Evolutionary conservation across 2,888 invertebrate genomes (phyloP).

Genomic region (Cryptophagus acutangulus): DNA sequence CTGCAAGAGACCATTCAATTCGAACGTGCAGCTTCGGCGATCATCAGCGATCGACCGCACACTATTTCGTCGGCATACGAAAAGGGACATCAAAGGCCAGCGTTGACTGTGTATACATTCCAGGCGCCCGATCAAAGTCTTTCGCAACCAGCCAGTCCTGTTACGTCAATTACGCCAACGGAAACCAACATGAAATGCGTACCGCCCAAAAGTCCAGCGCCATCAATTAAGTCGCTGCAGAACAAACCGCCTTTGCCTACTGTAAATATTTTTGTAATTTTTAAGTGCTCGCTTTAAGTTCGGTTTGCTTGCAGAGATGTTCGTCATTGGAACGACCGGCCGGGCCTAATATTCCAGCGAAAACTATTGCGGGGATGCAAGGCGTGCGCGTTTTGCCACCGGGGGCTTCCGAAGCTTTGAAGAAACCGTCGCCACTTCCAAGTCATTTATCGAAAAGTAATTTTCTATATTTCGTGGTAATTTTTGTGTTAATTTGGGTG

Average conservation of each 20-base stretch:
- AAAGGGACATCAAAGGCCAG: constrained; percentile 76
- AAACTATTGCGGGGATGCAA: constrained; percentile 46
- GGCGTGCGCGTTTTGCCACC: constrained; percentile 46
- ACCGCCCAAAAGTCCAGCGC: constrained; percentile 47
- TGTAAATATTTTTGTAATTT: constrained; percentile 43
- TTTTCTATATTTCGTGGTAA: too few species aligned
- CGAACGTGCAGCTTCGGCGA: constrained; percentile 66
- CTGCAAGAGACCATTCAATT: constrained; percentile 70
- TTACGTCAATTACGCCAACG: constrained; percentile 40
- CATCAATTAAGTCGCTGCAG: constrained; percentile 38
- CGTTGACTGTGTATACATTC: constrained; percentile 83
- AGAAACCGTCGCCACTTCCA: constrained; percentile 65
- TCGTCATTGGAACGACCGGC: constrained; percentile 80
- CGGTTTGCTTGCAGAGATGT: constrained; percentile 65
- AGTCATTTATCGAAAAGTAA: constrained; percentile 70
- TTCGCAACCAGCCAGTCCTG: constrained; percentile 52
- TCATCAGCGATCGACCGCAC: constrained; percentile 81
- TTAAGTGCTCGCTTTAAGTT: constrained; percentile 8
- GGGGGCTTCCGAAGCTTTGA: constrained; percentile 51
- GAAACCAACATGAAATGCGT: constrained; percentile 31
- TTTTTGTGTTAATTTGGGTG: constrained; percentile 21
- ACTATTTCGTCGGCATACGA: constrained; percentile 91
- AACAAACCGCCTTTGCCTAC: constrained; percentile 66
- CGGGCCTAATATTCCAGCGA: constrained; percentile 54
- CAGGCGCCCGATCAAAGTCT: constrained; percentile 66